Base-by-base conservation (phyloP, 2,888 invertebrate species). In the Mantis religiosa region DNA sequence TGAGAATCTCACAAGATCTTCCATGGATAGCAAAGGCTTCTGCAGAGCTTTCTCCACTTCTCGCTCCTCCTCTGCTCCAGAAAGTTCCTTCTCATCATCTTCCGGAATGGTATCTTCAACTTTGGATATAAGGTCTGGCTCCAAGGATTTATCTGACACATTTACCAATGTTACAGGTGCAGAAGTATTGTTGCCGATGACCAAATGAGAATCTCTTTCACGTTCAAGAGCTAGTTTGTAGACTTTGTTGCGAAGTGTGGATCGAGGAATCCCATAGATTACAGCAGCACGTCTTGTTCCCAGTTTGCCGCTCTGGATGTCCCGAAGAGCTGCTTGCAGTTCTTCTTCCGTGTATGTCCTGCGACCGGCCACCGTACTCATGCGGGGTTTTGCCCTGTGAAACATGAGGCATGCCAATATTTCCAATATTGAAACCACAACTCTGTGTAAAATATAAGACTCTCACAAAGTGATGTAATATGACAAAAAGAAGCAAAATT, bases 321-420 rank as follows among this genome's bases (percentile, higher is more conserved):
- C 99, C 90, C 97, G 95, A 89, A 99, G 95, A n/a, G 99, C 99
- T 82, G 97, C 97, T 92, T 97, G 97, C 83, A 99, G 95, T 93
- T 99, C 99, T 92, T 98, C 98, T 91, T 99, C 98, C n/a, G 98
- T 98, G 94, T 99, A 99, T 88, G 97, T 96, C 91, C 97, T 95
- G 91, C 98, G 95, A 89, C 96, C 95, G 84, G 92, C 92, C 88
- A 92, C 92, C 82, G 91, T 90, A 84, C 93, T 91, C 94, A 95
- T 95, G 92, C 95, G 94, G 92, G 96, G 95, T 93, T 96, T 96
- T 92, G 95, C 95, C 94, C 96, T 96, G 94, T 93, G 94, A 93
- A 93, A 28, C n/a, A 85, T 41, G 85, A 85, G 27, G 28, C 54
- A n/a, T 47, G 15, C 85, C 71, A 81, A 86, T 12, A 81, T 86